phyloP scores from a whole-genome alignment of 2,113 vertebrate genomes.

The Cebidichthys violaceus region DNA sequence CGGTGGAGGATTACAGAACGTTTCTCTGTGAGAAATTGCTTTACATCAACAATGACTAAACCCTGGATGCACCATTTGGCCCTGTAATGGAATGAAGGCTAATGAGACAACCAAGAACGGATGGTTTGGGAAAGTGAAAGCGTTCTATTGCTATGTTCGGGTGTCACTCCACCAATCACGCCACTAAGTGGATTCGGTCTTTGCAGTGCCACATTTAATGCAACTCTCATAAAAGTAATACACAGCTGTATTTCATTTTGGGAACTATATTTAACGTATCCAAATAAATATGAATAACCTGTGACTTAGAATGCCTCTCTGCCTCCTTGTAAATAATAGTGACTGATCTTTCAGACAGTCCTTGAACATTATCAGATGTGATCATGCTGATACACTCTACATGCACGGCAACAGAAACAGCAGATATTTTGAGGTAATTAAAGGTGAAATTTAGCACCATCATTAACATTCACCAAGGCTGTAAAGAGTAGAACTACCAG shows the following conservation, averaged over 20 bases:
- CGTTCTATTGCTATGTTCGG: constrained; percentile 38
- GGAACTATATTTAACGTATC: constrained; percentile 32
- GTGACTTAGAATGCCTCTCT: constrained; percentile 2
- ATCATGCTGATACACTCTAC: neutral
- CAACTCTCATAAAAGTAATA: constrained; percentile 34
- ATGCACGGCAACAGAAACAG: neutral
- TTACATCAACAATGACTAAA: constrained; percentile 69
- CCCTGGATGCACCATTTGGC: constrained; percentile 62
- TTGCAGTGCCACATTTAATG: constrained; percentile 45
- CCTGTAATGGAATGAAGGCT: constrained; percentile 68
- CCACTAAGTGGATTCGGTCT: constrained; percentile 47
- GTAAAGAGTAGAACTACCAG: neutral
- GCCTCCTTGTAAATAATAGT: neutral
- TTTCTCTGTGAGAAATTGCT: constrained; percentile 56
- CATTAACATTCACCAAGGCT: neutral
- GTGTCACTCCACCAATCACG: constrained; percentile 67
- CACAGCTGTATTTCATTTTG: constrained; percentile 32
- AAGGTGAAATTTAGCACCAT: neutral
- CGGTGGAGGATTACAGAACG: constrained; percentile 15
- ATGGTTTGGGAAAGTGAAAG: constrained; percentile 50
- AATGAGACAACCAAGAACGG: constrained; percentile 69
- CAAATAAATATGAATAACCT: constrained; percentile 43
- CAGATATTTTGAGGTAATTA: neutral
- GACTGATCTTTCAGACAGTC: neutral
- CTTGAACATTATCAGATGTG: neutral